phyloP scores from a whole-genome alignment of 2,113 vertebrate genomes.

The Oceanodroma tethys region DNA sequence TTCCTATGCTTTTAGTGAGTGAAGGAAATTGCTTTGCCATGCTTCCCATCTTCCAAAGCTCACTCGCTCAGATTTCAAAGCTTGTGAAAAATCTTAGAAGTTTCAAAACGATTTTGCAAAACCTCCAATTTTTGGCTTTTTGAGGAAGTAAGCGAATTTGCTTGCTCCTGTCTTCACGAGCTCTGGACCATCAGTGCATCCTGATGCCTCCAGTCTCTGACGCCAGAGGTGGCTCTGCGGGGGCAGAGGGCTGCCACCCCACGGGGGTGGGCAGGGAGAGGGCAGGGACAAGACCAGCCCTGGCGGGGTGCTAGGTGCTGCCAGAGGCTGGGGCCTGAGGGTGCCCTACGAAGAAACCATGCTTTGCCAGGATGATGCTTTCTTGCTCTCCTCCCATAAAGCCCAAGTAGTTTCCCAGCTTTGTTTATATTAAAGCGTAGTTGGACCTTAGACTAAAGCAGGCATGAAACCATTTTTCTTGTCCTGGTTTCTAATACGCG shows the following conservation, averaged over 20 bases:
- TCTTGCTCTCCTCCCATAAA: not conserved
- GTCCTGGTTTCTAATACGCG: not conserved
- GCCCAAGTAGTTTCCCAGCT: not conserved
- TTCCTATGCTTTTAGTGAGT: not conserved
- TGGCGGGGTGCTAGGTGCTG: not conserved
- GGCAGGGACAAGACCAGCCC: not conserved
- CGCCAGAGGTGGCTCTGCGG: not conserved
- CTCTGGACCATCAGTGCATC: not conserved
- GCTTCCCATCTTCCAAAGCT: not conserved
- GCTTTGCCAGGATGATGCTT: not conserved
- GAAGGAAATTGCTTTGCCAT: not conserved
- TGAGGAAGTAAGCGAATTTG: not conserved
- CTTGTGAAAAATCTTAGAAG: not conserved
- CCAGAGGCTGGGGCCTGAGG: not conserved
- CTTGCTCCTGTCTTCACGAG: not conserved
- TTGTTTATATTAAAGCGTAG: not conserved
- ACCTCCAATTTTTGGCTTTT: not conserved
- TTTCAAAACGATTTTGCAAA: not conserved
- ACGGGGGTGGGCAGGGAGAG: fast-evolving
- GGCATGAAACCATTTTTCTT: not conserved
- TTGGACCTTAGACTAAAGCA: not conserved
- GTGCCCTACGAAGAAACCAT: not conserved
- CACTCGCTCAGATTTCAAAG: not conserved
- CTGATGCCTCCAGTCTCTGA: not conserved
- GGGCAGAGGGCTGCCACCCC: not conserved